Evolutionary conservation across 2,888 invertebrate genomes (phyloP).

Genomic region (Eupithecia insigniata): DNA sequence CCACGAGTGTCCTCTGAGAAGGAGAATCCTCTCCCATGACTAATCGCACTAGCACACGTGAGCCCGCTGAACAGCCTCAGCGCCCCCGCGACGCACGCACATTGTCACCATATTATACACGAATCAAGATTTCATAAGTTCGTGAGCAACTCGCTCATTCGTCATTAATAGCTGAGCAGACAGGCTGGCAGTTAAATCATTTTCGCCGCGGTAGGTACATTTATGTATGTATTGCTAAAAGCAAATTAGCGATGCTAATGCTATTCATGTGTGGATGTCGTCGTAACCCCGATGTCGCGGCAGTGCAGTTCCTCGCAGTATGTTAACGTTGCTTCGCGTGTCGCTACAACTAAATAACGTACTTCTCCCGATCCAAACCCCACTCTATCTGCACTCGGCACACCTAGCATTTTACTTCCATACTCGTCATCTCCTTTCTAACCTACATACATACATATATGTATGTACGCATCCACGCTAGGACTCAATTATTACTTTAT

Average conservation of each 20-base stretch:
- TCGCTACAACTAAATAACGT: neutral
- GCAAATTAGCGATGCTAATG: constrained; percentile 61
- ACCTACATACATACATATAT: too few relatives aligned
- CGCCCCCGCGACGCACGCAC: neutral
- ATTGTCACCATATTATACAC: constrained; percentile 3
- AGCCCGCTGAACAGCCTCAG: neutral
- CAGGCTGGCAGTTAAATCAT: constrained; percentile 25
- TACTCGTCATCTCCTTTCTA: neutral
- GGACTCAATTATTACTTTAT: neutral
- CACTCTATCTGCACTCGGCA: neutral
- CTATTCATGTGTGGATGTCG: constrained; percentile 51
- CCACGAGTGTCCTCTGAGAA: neutral
- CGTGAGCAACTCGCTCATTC: constrained; percentile 11
- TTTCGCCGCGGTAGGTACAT: constrained; percentile 12
- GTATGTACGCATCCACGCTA: neutral
- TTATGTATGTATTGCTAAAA: constrained; percentile 49
- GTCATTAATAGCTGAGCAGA: constrained; percentile 17
- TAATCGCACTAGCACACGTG: neutral
- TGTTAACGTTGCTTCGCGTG: too few relatives aligned
- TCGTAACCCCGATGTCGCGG: constrained; percentile 5
- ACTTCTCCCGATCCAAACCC: neutral
- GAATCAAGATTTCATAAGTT: constrained; percentile 18
- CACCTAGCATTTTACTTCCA: neutral
- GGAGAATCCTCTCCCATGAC: neutral
- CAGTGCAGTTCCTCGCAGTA: neutral